Evolutionary conservation across 2,113 vertebrate species (phyloP), one percentile per base, ranked within the genome.

Genomic region (Saguinus imperator): DNA sequence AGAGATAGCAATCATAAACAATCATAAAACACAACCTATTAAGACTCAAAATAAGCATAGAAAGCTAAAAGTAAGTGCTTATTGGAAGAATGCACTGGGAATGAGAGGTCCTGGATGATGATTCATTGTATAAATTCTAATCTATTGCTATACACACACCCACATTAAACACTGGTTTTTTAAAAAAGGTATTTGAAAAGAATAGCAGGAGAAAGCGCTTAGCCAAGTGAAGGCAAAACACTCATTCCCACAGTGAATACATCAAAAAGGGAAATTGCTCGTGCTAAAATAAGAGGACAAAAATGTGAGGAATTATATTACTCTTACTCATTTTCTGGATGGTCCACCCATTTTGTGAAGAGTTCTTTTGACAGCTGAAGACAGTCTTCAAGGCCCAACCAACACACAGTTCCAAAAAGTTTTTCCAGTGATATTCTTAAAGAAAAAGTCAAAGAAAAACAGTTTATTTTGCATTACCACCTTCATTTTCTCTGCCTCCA

Each of bases 371-470:
- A 98, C 43, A 98, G 91, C n/a, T 98, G 97, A 88, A 99, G 98
- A 97, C 98, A 99, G 58, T 99, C 98, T 37, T 98, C 98, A 55
- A 98, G 96, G 66, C 98, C 98, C 96, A 99, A 94, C 97, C 96
- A 98, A 96, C 99, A 99, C 0, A 97, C 98, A 91, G 94, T 94
- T 95, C 45, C 82, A 92, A 99, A 94, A 80, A 99, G 48, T 85
- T 92, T 97, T 96, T 98, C 97, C 96, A 99, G 92, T 86, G 97
- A 97, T 7, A 29, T 2, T 92, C 98, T 99, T 98, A 58, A 98
- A 98, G n/a, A 25, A 94, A 96, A 97, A 98, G 17, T 40, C 68
- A 96, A 97, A 98, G 91, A 95, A 91, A 96, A 97, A 16, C 52
- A 93, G 43, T 84, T 68, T 66, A 80, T 95, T 89, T 90, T 77